Base-by-base conservation (phyloP, 1,140 invertebrate genomes). In the Drusus annulatus region DNA sequence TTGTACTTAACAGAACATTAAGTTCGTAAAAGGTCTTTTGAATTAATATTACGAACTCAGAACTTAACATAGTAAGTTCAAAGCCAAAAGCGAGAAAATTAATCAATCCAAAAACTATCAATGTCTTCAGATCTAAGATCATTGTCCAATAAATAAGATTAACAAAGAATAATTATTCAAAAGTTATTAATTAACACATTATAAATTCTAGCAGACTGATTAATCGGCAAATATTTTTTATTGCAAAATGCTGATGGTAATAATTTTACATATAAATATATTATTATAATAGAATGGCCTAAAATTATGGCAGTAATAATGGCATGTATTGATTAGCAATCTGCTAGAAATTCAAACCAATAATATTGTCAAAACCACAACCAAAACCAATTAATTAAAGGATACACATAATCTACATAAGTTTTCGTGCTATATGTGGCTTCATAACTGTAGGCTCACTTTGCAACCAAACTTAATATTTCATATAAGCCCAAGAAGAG, bases 211-310 rank as follows among this genome's bases (percentile, higher is more conserved):
- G 17, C 56, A 60, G 56, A 60, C 17, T 21, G 56, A 19, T 15
- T 60, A 19, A 23, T 45, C 36, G 36, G 36, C 31, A 45, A 45
- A 13, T 45, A 6, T 36, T 45, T 45, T 45, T 13, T 13, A 45
- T 45, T 45, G 36, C 36, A 45, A 45, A 45, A 45, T 45, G 36
- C 10, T 13, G 8, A 45, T 45, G 1, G 36, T 45, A 45, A 45
- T 13, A 45, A 45, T 45, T 45, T 13, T 2, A 7, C 36, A 45
- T 60, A 60, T 17, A 23, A 60, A 60, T 60, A 60, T 21, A 21
- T 60, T 17, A 60, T 60, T 60, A 21, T 60, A 60, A 23, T 21
- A 56, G 23, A 60, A 60, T 60, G 56, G 56, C 56, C 10, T 21
- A 60, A 23, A 17, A 60, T 19, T 21, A 45, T 45, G 36, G 36